Conservation (phyloP, 1,140 invertebrate species). For the Batillaria attramentaria region DNA sequence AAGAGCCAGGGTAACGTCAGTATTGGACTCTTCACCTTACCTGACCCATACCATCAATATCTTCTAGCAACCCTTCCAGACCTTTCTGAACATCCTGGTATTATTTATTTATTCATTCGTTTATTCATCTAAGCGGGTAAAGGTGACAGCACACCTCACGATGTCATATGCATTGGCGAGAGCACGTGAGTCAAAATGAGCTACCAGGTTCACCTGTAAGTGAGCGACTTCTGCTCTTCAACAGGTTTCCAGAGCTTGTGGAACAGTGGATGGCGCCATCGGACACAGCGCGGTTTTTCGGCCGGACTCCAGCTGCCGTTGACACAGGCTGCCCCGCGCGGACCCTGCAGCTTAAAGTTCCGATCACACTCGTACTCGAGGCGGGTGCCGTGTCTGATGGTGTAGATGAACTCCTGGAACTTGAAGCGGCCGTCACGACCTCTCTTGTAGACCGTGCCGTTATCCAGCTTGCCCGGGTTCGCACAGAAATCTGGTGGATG, state of each 20-base stretch:
- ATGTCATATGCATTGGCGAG: too few relatives aligned
- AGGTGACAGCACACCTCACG: too few relatives aligned
- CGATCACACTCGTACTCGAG: conserved; percentile 91
- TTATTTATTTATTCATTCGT: too few relatives aligned
- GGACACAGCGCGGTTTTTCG: conserved; percentile 44
- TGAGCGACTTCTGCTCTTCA: conserved; percentile 40
- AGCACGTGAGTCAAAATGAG: too few relatives aligned
- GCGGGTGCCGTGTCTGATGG: conserved; percentile 76
- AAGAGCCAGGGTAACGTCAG: too few relatives aligned
- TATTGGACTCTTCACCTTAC: too few relatives aligned
- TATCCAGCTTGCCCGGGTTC: conserved; percentile 55
- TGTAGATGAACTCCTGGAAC: conserved; percentile 57
- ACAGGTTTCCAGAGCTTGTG: conserved; percentile 49
- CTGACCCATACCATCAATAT: too few relatives aligned
- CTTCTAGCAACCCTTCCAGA: too few relatives aligned
- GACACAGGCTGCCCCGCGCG: conserved; percentile 93
- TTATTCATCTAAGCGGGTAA: too few relatives aligned
- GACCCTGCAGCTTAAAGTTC: conserved; percentile 88
- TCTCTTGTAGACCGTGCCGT: conserved; percentile 60
- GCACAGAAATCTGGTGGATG: conserved; percentile 55
- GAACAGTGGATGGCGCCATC: conserved; percentile 50
- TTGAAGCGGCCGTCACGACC: conserved; percentile 51
- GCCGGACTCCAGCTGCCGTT: conserved; percentile 89
- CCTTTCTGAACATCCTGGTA: too few relatives aligned
- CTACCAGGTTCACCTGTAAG: conserved; percentile 5